Evolutionary conservation across 2,888 invertebrate species (phyloP), one percentile per base, ranked within the genome.

Genomic region (Meandrusa payeni): DNA sequence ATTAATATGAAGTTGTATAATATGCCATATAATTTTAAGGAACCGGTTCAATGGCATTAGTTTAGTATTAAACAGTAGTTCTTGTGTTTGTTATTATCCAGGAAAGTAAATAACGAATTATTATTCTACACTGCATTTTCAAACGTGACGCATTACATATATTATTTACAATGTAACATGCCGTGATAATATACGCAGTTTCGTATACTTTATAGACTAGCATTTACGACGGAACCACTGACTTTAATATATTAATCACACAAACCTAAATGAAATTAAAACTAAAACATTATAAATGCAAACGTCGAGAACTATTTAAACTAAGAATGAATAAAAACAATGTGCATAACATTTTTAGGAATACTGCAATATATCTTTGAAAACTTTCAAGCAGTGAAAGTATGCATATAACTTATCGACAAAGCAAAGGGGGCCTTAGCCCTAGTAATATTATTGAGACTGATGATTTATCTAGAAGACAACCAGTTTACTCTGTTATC

Each of bases 1-100:
- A n/a, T 36, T 19, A 24, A 15, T 48, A 49, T 45, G 51, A 51
- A 51, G 53, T 50, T 46, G 31, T 9, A 44, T 33, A 41, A 44
- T 43, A 46, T 47, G 39, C 23, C 41, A 40, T 42, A 43, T 29
- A 50, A 59, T 61, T 59, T 54, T 59, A 64, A 80, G 76, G 77
- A 79, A 81, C 79, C 73, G 68, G 69, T 61, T 66, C 64, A 60
- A 80, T 78, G 80, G 79, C 80, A 80, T 77, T 69, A 59, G 33
- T 26, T 29, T 27, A 44, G 38, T 51, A 38, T 29, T 45, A 46
- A 37, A 45, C 44, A 49, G 47, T 53, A 45, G 51, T 48, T 54
- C 28, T 44, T 41, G 46, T 53, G 23, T 48, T 41, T 46, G 49
- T 34, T 46, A 48, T 44, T 48, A 27, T 40, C 46, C 39, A 33